Conservation (phyloP, 2,888 invertebrate species). For the Catonia carolina region DNA sequence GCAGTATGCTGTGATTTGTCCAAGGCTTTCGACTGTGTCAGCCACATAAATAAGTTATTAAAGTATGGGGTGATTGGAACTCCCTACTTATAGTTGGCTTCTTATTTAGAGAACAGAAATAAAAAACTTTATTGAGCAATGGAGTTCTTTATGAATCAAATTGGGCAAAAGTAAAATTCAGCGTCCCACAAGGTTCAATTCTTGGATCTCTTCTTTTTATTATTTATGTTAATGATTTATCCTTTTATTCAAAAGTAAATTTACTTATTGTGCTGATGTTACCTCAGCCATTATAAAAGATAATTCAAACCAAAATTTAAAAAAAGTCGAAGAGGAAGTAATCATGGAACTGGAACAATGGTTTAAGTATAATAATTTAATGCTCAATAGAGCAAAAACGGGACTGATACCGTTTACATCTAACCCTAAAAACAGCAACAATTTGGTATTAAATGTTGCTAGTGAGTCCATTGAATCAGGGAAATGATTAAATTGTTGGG, state of each 20-base stretch:
- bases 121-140: background rate
- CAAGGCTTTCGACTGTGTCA: constrained; percentile 14
- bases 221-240: constrained; percentile 11
- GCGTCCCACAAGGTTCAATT: constrained; percentile 13
- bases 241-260: background rate
- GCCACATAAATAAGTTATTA: constrained; percentile 7
- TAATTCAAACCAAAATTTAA: too few relatives aligned
- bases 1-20: constrained; percentile 15
- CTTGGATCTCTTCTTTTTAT: constrained; percentile 2
- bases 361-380: too few relatives aligned
- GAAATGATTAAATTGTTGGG: too few relatives aligned
- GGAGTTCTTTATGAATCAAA: constrained; percentile 1
- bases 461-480: too few relatives aligned
- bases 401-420: too few relatives aligned
- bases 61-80: constrained; percentile 3
- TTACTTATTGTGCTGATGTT: constrained; percentile 4
- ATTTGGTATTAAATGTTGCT: too few relatives aligned
- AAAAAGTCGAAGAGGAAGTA: too few relatives aligned
- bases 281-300: background rate
- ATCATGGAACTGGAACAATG: too few relatives aligned
- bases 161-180: background rate
- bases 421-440: too few relatives aligned
- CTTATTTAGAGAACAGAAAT: constrained; percentile 9
- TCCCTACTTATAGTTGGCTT: constrained; percentile 5
- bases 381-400: too few relatives aligned